Percentiles rank a stretch among this genome's conserved stretches.
Evolutionary conservation across 2,888 invertebrate species (phyloP).

Genomic region (Scaptomyza tumidula): DNA sequence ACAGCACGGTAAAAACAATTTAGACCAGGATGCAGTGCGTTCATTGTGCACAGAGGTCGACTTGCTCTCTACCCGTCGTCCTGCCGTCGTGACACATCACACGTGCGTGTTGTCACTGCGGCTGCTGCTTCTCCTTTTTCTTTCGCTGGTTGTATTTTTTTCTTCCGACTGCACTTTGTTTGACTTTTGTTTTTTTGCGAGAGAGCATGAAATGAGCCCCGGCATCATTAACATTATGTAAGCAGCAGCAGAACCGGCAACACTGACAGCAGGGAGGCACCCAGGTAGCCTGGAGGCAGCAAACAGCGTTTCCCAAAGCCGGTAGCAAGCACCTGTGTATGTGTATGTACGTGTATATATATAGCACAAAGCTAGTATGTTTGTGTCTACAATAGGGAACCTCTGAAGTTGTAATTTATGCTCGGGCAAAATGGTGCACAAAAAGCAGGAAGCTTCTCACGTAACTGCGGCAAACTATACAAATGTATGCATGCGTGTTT

Average conservation of each 20-base stretch:
- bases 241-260: slow-evolving; percentile 62
- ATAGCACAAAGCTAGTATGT: neutral
- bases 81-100: neutral
- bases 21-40: slow-evolving; percentile 62
- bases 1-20: slow-evolving; percentile 47
- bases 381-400: slow-evolving; percentile 29
- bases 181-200: slow-evolving; percentile 68
- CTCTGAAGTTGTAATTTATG: slow-evolving; percentile 76
- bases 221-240: slow-evolving; percentile 75
- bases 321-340: slow-evolving; percentile 19
- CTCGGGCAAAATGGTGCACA: slow-evolving; percentile 68
- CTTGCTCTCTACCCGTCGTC: neutral
- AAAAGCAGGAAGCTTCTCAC: slow-evolving; percentile 60
- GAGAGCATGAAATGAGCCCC: slow-evolving; percentile 68
- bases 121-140: slow-evolving; percentile 15
- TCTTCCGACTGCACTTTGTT: slow-evolving; percentile 26
- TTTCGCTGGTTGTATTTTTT: slow-evolving; percentile 20
- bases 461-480: slow-evolving; percentile 54
- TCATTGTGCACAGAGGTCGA: slow-evolving; percentile 53
- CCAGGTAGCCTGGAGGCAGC: slow-evolving; percentile 6
- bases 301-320: slow-evolving; percentile 20
- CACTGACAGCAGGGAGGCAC: slow-evolving; percentile 53
- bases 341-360: neutral
- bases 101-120: slow-evolving; percentile 19
- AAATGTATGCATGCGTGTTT: slow-evolving; percentile 6